phyloP scores from a whole-genome alignment of 2,113 vertebrate genomes.

The Glaucomys volans region DNA sequence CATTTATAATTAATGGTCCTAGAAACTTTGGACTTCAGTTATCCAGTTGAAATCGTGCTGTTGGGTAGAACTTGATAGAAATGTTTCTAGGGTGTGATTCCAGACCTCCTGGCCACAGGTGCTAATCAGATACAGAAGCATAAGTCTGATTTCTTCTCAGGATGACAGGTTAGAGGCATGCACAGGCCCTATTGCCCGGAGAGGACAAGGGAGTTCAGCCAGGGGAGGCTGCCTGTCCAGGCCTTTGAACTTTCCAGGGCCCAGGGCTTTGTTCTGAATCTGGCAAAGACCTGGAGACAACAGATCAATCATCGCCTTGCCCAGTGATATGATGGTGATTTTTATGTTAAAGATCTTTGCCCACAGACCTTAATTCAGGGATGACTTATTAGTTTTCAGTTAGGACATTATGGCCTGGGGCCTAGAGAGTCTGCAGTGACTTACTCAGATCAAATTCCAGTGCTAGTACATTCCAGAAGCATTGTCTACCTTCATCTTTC shows the following conservation, averaged over 20 bases:
- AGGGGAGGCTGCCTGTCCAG: neutral
- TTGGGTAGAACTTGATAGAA: neutral
- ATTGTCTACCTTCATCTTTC: neutral
- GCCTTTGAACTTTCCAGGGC: neutral
- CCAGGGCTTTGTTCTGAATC: slow-evolving; percentile 50
- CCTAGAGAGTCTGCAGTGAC: neutral
- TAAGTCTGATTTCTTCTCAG: neutral
- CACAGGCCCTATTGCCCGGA: neutral
- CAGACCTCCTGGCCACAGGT: neutral
- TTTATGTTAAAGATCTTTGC: neutral
- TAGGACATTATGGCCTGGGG: neutral
- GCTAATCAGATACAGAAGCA: neutral
- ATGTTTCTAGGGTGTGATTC: neutral
- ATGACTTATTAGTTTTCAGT: neutral
- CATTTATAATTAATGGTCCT: neutral
- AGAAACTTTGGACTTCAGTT: neutral
- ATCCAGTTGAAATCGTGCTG: neutral
- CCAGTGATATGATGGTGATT: neutral
- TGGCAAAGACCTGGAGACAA: neutral
- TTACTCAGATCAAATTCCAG: slow-evolving; percentile 1
- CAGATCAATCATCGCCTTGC: neutral
- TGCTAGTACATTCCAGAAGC: neutral
- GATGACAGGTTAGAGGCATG: neutral
- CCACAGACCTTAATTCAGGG: neutral
- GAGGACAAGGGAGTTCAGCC: neutral